These are phyloP conservation scores for Leptoclinus maculatus DNA, from an alignment of 2,797 vertebrate species.

Conservation along the genomic window DNA sequence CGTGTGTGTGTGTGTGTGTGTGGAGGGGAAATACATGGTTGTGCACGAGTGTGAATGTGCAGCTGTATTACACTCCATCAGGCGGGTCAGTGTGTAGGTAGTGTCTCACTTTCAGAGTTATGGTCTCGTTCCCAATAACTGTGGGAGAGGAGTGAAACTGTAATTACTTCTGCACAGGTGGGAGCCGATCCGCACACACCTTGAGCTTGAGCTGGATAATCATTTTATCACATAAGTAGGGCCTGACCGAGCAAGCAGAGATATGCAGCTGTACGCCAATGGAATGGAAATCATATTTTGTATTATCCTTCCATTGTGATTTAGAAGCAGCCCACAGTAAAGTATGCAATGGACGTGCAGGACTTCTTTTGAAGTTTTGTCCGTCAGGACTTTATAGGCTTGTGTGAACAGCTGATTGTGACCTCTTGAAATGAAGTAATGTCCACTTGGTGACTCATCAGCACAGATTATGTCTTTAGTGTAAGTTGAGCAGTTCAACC, in stretches of 20 bases:
- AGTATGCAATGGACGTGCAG: background rate
- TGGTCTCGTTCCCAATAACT: constrained; percentile 26
- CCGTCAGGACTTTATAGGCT: background rate
- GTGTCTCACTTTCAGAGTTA: constrained; percentile 33
- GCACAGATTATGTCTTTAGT: background rate
- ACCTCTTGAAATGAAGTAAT: background rate
- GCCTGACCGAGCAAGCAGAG: constrained; percentile 51
- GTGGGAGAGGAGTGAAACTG: constrained; percentile 37
- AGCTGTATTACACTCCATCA: constrained; percentile 1
- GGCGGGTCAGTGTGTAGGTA: constrained; percentile 4
- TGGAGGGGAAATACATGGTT: background rate
- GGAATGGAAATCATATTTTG: constrained; percentile 29
- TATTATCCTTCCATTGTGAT: constrained; percentile 9
- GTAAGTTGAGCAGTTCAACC: background rate
- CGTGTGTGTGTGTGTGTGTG: background rate
- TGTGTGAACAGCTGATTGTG: background rate
- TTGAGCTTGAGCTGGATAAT: constrained; percentile 56
- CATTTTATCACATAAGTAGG: constrained; percentile 38
- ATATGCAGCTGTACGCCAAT: constrained; percentile 40
- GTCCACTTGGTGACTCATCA: background rate
- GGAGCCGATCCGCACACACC: constrained; percentile 48
- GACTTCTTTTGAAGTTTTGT: background rate
- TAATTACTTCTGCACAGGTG: constrained; percentile 65
- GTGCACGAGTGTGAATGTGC: background rate
- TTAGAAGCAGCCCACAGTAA: background rate